A percentile compares a stretch with the other conserved stretches of the same genome.
Evolutionary conservation across 2,888 invertebrate species (phyloP).

Genomic region (Melangyna quadrimaculata): DNA sequence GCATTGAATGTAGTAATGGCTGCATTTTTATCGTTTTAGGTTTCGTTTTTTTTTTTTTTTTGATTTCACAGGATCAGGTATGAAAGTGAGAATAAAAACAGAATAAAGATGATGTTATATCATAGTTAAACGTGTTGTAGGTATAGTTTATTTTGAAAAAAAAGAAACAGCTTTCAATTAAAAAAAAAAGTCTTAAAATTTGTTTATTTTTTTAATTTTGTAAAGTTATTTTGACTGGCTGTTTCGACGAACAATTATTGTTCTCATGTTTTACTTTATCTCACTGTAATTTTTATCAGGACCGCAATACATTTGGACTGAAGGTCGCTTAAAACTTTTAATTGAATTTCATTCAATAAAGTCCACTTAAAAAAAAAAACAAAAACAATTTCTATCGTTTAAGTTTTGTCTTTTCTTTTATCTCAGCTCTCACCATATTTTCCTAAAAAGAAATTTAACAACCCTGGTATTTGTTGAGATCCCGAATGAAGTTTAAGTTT

Average conservation of each 20-base stretch:
- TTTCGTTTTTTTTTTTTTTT: constrained; percentile 6
- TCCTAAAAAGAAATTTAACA: no score
- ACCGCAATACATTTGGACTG: no score
- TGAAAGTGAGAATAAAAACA: not conserved
- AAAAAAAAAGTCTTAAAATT: not conserved
- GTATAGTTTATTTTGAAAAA: not conserved
- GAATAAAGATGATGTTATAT: not conserved
- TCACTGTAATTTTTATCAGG: no score
- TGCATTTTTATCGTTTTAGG: constrained; percentile 35
- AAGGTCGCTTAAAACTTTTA: no score
- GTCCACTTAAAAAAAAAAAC: no score
- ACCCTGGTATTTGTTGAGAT: no score
- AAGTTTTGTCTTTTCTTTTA: no score
- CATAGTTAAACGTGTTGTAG: not conserved
- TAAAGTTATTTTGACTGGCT: not conserved
- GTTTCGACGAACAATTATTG: not conserved
- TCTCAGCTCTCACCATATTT: no score
- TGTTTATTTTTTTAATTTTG: not conserved
- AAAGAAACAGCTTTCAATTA: not conserved
- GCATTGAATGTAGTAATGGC: constrained; percentile 43
- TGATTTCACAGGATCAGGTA: constrained; percentile 24
- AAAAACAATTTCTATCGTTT: no score
- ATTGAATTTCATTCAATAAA: no score
- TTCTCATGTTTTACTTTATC: not conserved
- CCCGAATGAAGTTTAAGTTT: no score